Evolutionary conservation across 2,113 vertebrate genomes (phyloP).

Genomic region (Pyrgilauda ruficollis): DNA sequence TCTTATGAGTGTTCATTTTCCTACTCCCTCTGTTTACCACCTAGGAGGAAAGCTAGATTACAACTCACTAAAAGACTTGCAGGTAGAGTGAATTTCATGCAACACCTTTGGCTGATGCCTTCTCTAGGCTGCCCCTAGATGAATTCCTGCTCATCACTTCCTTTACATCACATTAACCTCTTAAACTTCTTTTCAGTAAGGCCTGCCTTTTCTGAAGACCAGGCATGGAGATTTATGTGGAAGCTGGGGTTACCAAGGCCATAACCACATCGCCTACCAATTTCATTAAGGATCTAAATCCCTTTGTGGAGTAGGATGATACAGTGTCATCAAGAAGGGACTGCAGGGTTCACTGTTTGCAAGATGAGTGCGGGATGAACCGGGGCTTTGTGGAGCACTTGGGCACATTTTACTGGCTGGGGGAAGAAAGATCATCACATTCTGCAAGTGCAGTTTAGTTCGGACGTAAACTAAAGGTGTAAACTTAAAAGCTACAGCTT

Average conservation of each 20-base stretch:
- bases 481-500: neutral
- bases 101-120: neutral
- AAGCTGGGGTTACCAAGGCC: neutral
- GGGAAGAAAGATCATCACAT: neutral
- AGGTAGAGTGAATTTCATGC: neutral
- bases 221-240: neutral
- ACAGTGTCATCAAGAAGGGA: neutral
- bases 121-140: neutral
- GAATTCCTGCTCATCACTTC: neutral
- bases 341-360: neutral
- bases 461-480: neutral
- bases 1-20: neutral
- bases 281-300: neutral
- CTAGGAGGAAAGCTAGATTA: neutral
- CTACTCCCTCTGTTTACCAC: neutral
- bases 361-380: neutral
- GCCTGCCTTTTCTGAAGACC: neutral
- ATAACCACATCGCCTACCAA: neutral
- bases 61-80: neutral
- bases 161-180: neutral
- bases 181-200: neutral
- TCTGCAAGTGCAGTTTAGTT: neutral
- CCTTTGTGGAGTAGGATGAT: neutral
- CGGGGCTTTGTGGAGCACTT: neutral
- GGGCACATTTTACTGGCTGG: neutral